Conservation (phyloP, 1,140 invertebrate genomes). For the Metaphire vulgaris region DNA sequence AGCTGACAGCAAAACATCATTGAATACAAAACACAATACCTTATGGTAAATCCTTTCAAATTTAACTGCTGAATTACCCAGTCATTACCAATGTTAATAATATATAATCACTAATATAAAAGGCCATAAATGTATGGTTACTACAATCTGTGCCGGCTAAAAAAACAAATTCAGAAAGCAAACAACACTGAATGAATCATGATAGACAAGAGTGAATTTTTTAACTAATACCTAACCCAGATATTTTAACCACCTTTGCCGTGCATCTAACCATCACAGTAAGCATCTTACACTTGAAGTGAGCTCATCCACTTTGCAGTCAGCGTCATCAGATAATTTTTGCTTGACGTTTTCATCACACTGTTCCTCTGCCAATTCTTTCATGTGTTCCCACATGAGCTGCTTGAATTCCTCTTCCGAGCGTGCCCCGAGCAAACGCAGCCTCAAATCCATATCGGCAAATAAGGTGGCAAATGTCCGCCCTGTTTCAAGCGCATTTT, state of each 20-base stretch:
- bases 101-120: neutral
- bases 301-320: conserved; percentile 8
- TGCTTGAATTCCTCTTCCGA: conserved; percentile 49
- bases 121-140: neutral
- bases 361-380: conserved; percentile 57
- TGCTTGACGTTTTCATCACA: conserved; percentile 34
- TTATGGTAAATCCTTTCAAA: neutral
- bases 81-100: neutral
- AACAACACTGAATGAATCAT: neutral
- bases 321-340: neutral
- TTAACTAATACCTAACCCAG: neutral
- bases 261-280: neutral
- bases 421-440: conserved; percentile 54
- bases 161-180: neutral
- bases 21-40: neutral
- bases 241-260: neutral
- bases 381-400: conserved; percentile 55
- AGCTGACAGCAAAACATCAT: neutral
- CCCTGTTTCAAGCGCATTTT: conserved; percentile 62
- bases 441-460: conserved; percentile 60
- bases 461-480: conserved; percentile 63
- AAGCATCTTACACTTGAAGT: neutral
- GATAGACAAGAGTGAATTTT: neutral
- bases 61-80: neutral
- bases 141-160: neutral